Evolutionary conservation across 2,797 vertebrate genomes (phyloP).

Genomic region (Selene dorsalis): DNA sequence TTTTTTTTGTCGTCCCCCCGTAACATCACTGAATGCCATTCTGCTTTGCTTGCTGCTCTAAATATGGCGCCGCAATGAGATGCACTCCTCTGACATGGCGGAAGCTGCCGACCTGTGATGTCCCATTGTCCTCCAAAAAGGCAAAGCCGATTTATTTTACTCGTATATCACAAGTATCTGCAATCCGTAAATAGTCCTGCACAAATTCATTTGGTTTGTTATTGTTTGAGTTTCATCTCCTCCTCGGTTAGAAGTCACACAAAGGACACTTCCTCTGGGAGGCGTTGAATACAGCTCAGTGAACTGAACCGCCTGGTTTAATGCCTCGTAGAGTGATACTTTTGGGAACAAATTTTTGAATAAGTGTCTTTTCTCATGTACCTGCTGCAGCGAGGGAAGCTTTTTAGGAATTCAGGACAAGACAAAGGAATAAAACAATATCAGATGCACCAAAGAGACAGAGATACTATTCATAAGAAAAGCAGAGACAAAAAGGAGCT

Average conservation of each 20-base stretch:
- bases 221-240: constrained; percentile 62
- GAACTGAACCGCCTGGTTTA: constrained; percentile 51
- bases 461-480: constrained; percentile 10
- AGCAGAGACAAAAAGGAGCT: constrained; percentile 4
- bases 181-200: constrained; percentile 53
- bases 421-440: constrained; percentile 30
- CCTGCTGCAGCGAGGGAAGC: constrained; percentile 27
- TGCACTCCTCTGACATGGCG: constrained; percentile 17
- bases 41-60: constrained; percentile 15
- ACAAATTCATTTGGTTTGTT: constrained; percentile 58
- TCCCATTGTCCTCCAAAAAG: constrained; percentile 31
- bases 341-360: constrained; percentile 59
- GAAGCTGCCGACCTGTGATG: constrained; percentile 31
- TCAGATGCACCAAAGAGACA: constrained; percentile 2
- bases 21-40: constrained; percentile 31
- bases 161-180: constrained; percentile 55
- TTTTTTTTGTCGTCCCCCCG: constrained; percentile 13
- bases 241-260: constrained; percentile 65
- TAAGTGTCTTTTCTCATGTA: constrained; percentile 43
- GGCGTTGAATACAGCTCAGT: constrained; percentile 56
- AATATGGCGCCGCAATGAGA: not conserved
- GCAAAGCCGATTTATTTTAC: constrained; percentile 45
- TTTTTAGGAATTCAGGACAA: constrained; percentile 50
- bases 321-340: constrained; percentile 53
- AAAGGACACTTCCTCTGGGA: constrained; percentile 70